Evolutionary conservation across 2,113 vertebrate species (phyloP), one percentile per base, ranked within the genome.

Genomic region (Myxocyprinus asiaticus): DNA sequence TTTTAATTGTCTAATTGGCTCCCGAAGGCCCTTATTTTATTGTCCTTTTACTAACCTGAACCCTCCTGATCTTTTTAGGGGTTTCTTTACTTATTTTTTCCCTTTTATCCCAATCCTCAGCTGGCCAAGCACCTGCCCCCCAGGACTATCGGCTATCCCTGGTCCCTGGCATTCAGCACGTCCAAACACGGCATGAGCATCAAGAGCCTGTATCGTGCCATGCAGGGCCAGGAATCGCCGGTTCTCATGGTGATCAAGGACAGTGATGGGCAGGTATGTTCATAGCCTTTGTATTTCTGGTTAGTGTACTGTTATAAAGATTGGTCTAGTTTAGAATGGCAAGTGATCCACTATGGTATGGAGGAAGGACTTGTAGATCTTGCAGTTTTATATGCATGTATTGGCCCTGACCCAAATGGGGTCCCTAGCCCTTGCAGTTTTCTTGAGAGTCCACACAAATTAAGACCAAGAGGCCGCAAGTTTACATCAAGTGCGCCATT

Each of bases 161-260:
- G 98, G 98, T 98, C 95, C 10, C 94, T 99, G 77, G 96, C 94
- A 59, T 99, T 96, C 88, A 96, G 98, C 79, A 99, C 98, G 4
- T 91, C 95, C 69, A 99, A 99, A 88, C 96, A 99, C 84, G 98
- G 98, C 87, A 99, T 98, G 94, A 99, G 98, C 88, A 93, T 99
- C 87, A 99, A 99, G 93, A 94, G 96, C 0, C 91, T 99, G 67
- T 99, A 99, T 82, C 93, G 98, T 84, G 93, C 95, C 86, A 99
- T 99, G 98, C 88, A 94, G 86, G 95, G 95, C 63, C 92, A 96
- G 86, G 97, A 99, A 90, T 98, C 97, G 0, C 98, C 98, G 0
- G 95, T 98, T 64, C 92, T 99, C 48, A 85, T 99, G 93, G 96
- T 99, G 67, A 96, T 99, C 87, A 99, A 98, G 86, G 98, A 99